Evolutionary conservation across 2,113 vertebrate genomes (phyloP), one percentile per base, ranked within the genome.

Genomic region (Menura novaehollandiae): DNA sequence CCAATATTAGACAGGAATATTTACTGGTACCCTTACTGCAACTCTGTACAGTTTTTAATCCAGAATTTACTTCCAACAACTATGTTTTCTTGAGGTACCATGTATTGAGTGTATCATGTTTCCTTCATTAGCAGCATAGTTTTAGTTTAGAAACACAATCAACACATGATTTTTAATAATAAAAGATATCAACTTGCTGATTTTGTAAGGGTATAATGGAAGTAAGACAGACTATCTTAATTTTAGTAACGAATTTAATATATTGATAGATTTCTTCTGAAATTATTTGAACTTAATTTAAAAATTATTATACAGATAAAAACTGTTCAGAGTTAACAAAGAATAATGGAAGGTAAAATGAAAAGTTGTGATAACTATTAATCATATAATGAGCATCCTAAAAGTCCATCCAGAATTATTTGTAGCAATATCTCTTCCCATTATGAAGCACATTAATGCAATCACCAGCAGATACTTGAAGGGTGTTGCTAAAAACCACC

Each of bases 1-100:
- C 26, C 64, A 74, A 0, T 63, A 71, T 77, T 64, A 84, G 19
- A 51, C 21, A 77, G 16, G 47, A 85, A 17, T 75, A 81, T 89
- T 86, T 88, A 90, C 89, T 5, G 3, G 26, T 77, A 68, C 12
- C 62, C 52, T 83, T 80, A 76, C 23, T 86, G 73, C 56, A 93
- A 56, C 68, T 93, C 83, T 92, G 92, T 37, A n/a, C 73, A 88
- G 88, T 84, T 96, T 96, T 96, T 85, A 93, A 84, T 68, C 49
- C 53, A 56, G 39, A 75, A 77, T 66, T 93, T 62, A 90, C 16
- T 91, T 86, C 79, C 52, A 55, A 76, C 15, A 77, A 5, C 6
- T 37, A 7, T 41, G 32, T 64, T 90, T 88, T 63, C 66, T 55
- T 51, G 41, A 90, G 35, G 46, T 82, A 71, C 1, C n/a, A n/a